phyloP scores from a whole-genome alignment of 2,888 invertebrate species.

The Aelia acuminata region DNA sequence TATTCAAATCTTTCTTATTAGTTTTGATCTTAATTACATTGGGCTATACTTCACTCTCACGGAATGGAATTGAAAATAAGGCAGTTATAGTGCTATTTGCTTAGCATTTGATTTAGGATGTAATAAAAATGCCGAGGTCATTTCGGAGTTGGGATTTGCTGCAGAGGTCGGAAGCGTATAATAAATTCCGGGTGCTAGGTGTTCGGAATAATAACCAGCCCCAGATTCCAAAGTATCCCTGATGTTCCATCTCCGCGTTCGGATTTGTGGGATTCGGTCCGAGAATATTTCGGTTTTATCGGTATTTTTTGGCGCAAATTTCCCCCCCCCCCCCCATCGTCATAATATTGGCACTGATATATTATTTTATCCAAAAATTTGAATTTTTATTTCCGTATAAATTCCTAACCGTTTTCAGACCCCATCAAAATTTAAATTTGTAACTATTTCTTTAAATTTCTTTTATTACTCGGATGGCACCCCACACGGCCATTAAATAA shows the following conservation, averaged over 20 bases:
- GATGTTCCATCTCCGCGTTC: background rate
- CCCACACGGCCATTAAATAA: too few species aligned
- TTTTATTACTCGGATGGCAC: too few species aligned
- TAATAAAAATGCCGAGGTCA: slow-evolving; percentile 56
- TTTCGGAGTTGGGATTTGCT: slow-evolving; percentile 34
- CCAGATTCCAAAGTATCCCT: slow-evolving; percentile 6
- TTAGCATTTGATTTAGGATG: slow-evolving; percentile 53
- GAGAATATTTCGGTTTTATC: background rate
- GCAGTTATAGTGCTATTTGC: slow-evolving; percentile 15
- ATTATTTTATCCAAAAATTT: too few species aligned
- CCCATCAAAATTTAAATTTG: too few species aligned
- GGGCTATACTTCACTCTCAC: background rate
- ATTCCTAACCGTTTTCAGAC: too few species aligned
- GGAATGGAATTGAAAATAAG: slow-evolving; percentile 4
- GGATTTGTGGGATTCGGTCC: background rate
- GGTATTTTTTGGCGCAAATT: background rate
- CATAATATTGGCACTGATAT: too few species aligned
- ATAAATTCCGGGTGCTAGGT: slow-evolving; percentile 54
- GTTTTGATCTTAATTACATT: background rate
- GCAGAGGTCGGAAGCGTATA: background rate
- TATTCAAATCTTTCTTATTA: background rate
- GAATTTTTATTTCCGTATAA: too few species aligned
- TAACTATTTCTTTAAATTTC: too few species aligned
- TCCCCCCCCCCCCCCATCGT: too few species aligned
- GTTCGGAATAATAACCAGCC: slow-evolving; percentile 52